phyloP scores from a whole-genome alignment of 2,113 vertebrate species.

The Saiga tatarica region DNA sequence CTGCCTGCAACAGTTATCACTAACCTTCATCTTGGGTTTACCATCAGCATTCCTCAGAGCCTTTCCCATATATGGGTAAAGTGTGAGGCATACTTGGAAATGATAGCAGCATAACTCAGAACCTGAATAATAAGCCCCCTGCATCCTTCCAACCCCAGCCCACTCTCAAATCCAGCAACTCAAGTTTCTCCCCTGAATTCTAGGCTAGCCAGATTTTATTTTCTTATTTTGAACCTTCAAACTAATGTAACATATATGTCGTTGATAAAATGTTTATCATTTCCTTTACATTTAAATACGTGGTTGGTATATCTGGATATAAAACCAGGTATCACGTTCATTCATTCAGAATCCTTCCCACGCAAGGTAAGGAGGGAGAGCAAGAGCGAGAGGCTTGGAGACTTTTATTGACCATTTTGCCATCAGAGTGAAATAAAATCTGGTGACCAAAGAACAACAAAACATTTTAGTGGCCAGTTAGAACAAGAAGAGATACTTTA shows the following conservation, averaged over 20 bases:
- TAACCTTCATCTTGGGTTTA: neutral
- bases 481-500: constrained; percentile 69
- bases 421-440: constrained; percentile 30
- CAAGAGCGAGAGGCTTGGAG: neutral
- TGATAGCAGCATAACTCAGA: neutral
- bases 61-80: neutral
- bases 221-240: constrained; percentile 11
- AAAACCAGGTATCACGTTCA: neutral
- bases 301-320: constrained; percentile 46
- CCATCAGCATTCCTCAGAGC: neutral
- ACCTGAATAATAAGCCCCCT: neutral
- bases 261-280: constrained; percentile 59
- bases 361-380: neutral
- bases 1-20: neutral
- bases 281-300: constrained; percentile 67
- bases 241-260: constrained; percentile 27
- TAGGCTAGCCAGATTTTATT: neutral
- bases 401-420: constrained; percentile 43
- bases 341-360: constrained; percentile 40
- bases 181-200: neutral
- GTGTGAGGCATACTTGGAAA: neutral
- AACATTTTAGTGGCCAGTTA: constrained; percentile 73
- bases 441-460: constrained; percentile 70
- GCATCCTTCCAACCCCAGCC: neutral
- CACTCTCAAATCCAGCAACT: neutral